Evolutionary conservation across 2,113 vertebrate species (phyloP).

Genomic region (Neolamprologus sp.): DNA sequence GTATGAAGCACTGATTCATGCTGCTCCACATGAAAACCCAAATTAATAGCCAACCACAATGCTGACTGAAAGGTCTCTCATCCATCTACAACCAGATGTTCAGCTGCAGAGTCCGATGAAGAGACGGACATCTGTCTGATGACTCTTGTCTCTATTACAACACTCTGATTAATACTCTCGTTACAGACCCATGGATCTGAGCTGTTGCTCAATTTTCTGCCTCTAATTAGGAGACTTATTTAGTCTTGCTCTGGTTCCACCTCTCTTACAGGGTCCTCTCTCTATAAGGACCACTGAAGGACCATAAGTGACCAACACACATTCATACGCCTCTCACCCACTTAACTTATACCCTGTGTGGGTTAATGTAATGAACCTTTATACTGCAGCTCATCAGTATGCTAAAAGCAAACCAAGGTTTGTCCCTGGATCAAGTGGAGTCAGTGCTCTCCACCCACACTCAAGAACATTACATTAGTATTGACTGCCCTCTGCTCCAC

Average conservation of each 20-base stretch:
- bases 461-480: conserved; percentile 47
- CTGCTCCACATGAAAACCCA: neutral
- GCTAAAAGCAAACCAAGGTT: neutral
- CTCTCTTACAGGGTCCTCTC: neutral
- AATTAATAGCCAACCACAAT: neutral
- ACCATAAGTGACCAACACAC: neutral
- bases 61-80: neutral
- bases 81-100: neutral
- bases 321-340: neutral
- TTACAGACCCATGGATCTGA: neutral
- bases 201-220: neutral
- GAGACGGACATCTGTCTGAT: neutral
- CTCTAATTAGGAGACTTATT: neutral
- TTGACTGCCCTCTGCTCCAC: conserved; percentile 18
- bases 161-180: neutral
- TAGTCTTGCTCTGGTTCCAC: neutral
- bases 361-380: conserved; percentile 26
- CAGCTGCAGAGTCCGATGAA: neutral
- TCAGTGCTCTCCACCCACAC: neutral
- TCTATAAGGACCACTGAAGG: neutral
- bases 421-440: neutral
- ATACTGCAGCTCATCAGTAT: conserved; percentile 41
- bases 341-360: neutral
- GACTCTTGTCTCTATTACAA: neutral
- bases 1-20: neutral